Evolutionary conservation across 2,797 vertebrate species (phyloP), one percentile per base, ranked within the genome.

Genomic region (Phoebastria nigripes): DNA sequence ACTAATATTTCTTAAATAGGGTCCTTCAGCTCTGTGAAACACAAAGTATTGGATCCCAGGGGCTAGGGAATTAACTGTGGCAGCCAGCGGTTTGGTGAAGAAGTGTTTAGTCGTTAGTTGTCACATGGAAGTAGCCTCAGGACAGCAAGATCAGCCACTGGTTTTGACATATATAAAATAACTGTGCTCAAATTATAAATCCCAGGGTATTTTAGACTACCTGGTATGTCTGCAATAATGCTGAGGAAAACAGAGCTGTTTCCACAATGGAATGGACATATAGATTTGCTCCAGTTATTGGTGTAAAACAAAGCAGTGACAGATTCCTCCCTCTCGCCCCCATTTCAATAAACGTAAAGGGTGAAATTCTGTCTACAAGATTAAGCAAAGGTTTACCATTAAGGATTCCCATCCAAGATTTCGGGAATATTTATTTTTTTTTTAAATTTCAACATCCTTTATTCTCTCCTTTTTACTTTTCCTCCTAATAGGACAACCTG

Each of bases 161-260:
- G 2, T 79, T 94, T 82, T 89, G 90, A 92, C 74, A 73, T 79
- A 22, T 56, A 82, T 82, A 72, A 92, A 95, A 84, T 82, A 94
- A 62, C 54, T 58, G 16, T 35, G 54, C 58, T 92, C 77, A 82
- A 84, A 95, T 94, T 88, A 84, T 93, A 94, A 93, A 82, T 90
- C 66, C 74, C 62, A 42, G 20, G 70, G 58, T 69, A 25, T 87
- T 90, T 92, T 35, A 80, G 29, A 35, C 55, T 91, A 33, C 52
- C 77, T 83, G 52, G 24, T 44, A 20, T 33, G 56, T 83, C 91
- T 90, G 49, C 39, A 93, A 1, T 29, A 69, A 62, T 84, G 65
- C 54, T 72, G 87, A 72, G 69, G 63, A 62, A 88, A 93, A 41
- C 59, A 88, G 56, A 88, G 13, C 29, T 81, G 19, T 86, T 67